These are phyloP conservation scores for Leptatherina wallacei DNA, from an alignment of 2,797 vertebrate genomes.

Conservation along the genomic window DNA sequence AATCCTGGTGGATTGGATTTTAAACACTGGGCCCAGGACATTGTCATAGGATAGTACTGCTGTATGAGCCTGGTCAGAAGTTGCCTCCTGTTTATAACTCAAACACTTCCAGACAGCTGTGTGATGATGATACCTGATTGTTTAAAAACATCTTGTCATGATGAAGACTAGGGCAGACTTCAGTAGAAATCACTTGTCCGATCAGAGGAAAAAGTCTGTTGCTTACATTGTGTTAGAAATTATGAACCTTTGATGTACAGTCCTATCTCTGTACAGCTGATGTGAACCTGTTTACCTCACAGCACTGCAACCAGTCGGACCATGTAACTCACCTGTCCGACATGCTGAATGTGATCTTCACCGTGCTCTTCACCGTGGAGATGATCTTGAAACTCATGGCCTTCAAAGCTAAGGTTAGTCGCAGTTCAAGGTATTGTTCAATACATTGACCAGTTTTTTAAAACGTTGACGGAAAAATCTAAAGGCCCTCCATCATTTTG, in stretches of 20 bases:
- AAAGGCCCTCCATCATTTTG: too few species aligned
- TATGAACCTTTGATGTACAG: too few species aligned
- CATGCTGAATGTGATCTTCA: conserved; percentile 93
- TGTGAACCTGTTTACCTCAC: conserved; percentile 31
- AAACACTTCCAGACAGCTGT: background rate
- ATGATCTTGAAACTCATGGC: conserved; percentile 94
- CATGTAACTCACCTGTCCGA: conserved; percentile 91
- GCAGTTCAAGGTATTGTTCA: background rate
- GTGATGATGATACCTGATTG: background rate
- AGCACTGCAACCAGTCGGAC: conserved; percentile 94
- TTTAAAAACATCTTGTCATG: too few species aligned
- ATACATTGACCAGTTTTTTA: too few species aligned
- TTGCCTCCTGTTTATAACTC: background rate
- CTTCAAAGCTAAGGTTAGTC: conserved; percentile 89
- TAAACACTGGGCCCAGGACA: too few species aligned
- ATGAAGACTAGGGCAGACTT: too few species aligned
- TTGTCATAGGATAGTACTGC: background rate
- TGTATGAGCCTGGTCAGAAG: background rate
- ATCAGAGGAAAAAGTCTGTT: too few species aligned
- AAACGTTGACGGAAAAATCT: too few species aligned
- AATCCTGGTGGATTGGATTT: too few species aligned
- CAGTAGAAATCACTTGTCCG: too few species aligned
- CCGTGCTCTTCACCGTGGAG: conserved; percentile 92
- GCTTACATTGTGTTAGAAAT: too few species aligned
- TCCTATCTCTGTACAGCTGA: background rate